These are phyloP conservation scores for Atta colombica DNA, from an alignment of 1,140 invertebrate species.

Conservation along the genomic window DNA sequence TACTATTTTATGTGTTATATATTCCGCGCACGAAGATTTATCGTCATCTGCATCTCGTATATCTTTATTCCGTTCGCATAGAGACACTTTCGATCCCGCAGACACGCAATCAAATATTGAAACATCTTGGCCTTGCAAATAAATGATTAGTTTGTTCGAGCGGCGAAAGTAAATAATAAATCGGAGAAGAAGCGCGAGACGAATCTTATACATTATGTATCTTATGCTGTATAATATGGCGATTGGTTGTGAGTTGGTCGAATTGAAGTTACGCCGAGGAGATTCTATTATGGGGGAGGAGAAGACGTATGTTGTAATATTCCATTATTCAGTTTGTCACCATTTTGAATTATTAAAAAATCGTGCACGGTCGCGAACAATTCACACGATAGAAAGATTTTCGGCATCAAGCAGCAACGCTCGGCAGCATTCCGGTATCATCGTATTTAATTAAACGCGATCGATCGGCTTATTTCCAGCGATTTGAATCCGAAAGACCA, in stretches of 20 bases:
- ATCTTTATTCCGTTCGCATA: slow-evolving; percentile 14
- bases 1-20: slow-evolving; percentile 8
- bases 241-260: slow-evolving; percentile 17
- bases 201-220: slow-evolving; percentile 40
- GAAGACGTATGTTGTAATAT: slow-evolving; percentile 25
- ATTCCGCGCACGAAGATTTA: slow-evolving; percentile 22
- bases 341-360: slow-evolving; percentile 42
- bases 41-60: not conserved
- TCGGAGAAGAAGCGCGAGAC: not conserved
- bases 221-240: slow-evolving; percentile 19
- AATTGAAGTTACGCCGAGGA: slow-evolving; percentile 11
- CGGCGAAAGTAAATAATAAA: slow-evolving; percentile 49
- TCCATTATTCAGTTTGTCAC: slow-evolving; percentile 32
- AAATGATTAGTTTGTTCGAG: slow-evolving; percentile 49
- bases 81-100: slow-evolving; percentile 7
- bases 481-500: slow-evolving; percentile 33
- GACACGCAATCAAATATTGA: slow-evolving; percentile 46
- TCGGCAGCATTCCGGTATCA: not conserved
- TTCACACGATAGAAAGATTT: slow-evolving; percentile 12
- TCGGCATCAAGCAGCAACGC: not conserved
- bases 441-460: slow-evolving; percentile 51
- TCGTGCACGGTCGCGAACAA: not conserved
- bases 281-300: slow-evolving; percentile 13
- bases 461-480: slow-evolving; percentile 49
- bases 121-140: slow-evolving; percentile 27